Evolutionary conservation across 2,888 invertebrate species (phyloP).

Genomic region (Agrypnus murinus): DNA sequence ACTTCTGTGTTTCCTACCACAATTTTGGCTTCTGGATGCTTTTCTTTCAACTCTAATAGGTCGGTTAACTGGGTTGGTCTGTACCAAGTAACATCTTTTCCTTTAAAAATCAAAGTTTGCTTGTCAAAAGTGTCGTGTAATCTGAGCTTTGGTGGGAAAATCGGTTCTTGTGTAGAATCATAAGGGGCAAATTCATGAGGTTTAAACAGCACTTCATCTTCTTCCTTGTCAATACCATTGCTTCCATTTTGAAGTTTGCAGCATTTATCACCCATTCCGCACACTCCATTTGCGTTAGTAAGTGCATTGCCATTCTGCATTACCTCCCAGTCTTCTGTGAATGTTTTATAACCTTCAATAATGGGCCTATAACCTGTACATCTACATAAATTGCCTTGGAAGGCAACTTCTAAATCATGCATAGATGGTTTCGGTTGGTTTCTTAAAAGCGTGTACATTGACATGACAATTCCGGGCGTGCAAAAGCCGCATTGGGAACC

Average conservation of each 20-base stretch:
- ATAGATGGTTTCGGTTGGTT: conserved; percentile 82
- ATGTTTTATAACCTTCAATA: conserved; percentile 90
- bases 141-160: conserved; percentile 93
- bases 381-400: conserved; percentile 91
- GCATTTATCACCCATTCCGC: conserved; percentile 80
- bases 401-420: conserved; percentile 85
- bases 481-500: conserved; percentile 91
- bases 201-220: conserved; percentile 73
- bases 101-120: conserved; percentile 77
- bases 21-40: conserved; percentile 82
- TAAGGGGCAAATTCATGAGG: conserved; percentile 81
- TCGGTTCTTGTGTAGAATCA: conserved; percentile 89
- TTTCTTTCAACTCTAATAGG: conserved; percentile 79
- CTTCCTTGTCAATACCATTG: conserved; percentile 53
- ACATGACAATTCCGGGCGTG: conserved; percentile 98
- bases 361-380: conserved; percentile 97
- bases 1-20: conserved; percentile 94
- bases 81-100: conserved; percentile 82
- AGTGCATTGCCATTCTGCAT: conserved; percentile 58
- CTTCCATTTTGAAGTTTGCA: conserved; percentile 71
- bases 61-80: conserved; percentile 80
- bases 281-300: conserved; percentile 64
- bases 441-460: conserved; percentile 92
- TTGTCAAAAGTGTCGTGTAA: conserved; percentile 75
- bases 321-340: conserved; percentile 82